Percentiles rank a stretch among this genome's conserved stretches.
Conservation (phyloP, 2,888 invertebrate species). For the Proisotoma minuta region DNA sequence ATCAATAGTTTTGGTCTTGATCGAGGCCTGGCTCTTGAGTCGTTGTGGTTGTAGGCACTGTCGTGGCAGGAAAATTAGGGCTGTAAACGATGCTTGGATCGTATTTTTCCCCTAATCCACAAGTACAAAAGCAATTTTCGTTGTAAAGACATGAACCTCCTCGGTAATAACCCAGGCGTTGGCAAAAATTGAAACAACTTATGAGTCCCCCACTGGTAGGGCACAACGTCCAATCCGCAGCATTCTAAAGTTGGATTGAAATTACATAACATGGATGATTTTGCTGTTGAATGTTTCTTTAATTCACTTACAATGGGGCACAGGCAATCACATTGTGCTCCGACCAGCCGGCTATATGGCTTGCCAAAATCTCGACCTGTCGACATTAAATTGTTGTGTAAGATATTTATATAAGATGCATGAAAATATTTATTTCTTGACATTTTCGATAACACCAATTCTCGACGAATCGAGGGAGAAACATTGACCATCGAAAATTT, state of each 20-base stretch:
- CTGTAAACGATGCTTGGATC: slow-evolving; percentile 15
- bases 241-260: slow-evolving; percentile 22
- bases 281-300: background rate
- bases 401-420: too few species aligned
- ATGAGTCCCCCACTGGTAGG: background rate
- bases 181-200: slow-evolving; percentile 23
- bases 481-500: background rate
- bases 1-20: too few species aligned
- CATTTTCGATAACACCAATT: background rate
- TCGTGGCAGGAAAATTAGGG: background rate
- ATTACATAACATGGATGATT: slow-evolving; percentile 3
- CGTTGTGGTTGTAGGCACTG: background rate
- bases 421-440: too few species aligned
- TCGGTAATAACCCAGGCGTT: slow-evolving; percentile 11
- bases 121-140: slow-evolving; percentile 27
- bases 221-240: slow-evolving; percentile 18
- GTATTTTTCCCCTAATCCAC: slow-evolving; percentile 10
- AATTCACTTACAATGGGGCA: slow-evolving; percentile 23
- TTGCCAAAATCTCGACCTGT: slow-evolving; percentile 14
- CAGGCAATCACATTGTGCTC: slow-evolving; percentile 17
- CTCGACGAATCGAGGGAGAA: background rate
- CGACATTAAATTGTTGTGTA: slow-evolving; percentile 11
- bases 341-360: slow-evolving; percentile 27
- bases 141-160: slow-evolving; percentile 30
- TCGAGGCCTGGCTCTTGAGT: too few species aligned